Percentiles rank a stretch among this genome's conserved stretches.
phyloP scores from a whole-genome alignment of 1,140 invertebrate genomes.

The Saxidomus purpurata region DNA sequence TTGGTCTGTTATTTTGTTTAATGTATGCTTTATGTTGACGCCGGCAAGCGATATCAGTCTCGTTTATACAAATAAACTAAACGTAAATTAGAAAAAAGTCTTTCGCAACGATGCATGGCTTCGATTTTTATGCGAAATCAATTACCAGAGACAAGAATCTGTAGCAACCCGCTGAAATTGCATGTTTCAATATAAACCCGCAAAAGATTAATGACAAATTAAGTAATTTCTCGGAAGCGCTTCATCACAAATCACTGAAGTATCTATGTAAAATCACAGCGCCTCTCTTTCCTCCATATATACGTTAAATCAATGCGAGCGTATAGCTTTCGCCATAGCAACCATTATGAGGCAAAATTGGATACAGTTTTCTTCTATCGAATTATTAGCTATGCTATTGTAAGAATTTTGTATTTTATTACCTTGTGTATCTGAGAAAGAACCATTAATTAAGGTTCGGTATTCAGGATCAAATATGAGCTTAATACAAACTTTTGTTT shows the following conservation, averaged over 20 bases:
- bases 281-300: neutral
- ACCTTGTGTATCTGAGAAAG: neutral
- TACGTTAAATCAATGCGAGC: neutral
- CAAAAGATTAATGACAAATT: conserved; percentile 10
- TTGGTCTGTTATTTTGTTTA: too few relatives aligned
- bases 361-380: neutral
- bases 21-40: too few relatives aligned
- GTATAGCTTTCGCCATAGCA: conserved; percentile 3
- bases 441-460: too few relatives aligned
- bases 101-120: too few relatives aligned
- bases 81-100: too few relatives aligned
- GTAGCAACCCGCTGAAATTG: too few relatives aligned
- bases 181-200: too few relatives aligned
- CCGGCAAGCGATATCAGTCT: too few relatives aligned
- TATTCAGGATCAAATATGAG: too few relatives aligned
- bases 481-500: too few relatives aligned
- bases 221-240: neutral
- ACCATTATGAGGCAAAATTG: neutral
- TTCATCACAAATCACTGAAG: neutral
- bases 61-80: too few relatives aligned
- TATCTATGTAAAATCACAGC: neutral
- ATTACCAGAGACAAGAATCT: neutral
- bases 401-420: neutral
- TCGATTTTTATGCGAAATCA: too few relatives aligned
- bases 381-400: neutral